Percentiles rank a stretch among this genome's conserved stretches.
phyloP scores from a whole-genome alignment of 2,888 invertebrate genomes.

The Congeria kusceri region DNA sequence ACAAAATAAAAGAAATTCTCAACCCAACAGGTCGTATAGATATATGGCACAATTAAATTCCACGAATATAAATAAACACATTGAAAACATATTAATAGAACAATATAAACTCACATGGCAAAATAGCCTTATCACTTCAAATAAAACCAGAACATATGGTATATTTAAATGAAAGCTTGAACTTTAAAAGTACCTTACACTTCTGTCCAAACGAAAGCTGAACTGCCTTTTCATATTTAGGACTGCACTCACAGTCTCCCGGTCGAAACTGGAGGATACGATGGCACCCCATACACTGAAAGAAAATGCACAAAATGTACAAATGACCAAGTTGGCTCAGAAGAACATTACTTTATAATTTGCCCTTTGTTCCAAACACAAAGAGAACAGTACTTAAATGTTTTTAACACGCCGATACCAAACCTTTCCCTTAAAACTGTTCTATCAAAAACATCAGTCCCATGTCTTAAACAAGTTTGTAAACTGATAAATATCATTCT shows the following conservation, averaged over 20 bases:
- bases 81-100: neutral
- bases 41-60: neutral
- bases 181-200: neutral
- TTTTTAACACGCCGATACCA: no score
- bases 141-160: conserved; percentile 8
- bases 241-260: conserved; percentile 10
- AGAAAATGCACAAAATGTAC: conserved; percentile 10
- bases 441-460: no score
- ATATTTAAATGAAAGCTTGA: neutral
- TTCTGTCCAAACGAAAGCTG: neutral
- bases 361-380: neutral
- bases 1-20: conserved; percentile 16
- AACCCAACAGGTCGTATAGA: no score
- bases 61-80: neutral
- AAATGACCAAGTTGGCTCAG: neutral
- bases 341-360: neutral
- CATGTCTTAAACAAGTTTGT: no score
- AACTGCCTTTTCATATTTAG: neutral
- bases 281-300: neutral
- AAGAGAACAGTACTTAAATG: conserved; percentile 1
- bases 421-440: no score
- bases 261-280: conserved; percentile 3
- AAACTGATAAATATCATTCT: no score
- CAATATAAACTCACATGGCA: neutral
- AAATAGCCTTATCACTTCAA: neutral